A percentile compares a stretch with the other conserved stretches of the same genome.
Evolutionary conservation across 2,888 invertebrate species (phyloP).

Genomic region (Hesperia comma): DNA sequence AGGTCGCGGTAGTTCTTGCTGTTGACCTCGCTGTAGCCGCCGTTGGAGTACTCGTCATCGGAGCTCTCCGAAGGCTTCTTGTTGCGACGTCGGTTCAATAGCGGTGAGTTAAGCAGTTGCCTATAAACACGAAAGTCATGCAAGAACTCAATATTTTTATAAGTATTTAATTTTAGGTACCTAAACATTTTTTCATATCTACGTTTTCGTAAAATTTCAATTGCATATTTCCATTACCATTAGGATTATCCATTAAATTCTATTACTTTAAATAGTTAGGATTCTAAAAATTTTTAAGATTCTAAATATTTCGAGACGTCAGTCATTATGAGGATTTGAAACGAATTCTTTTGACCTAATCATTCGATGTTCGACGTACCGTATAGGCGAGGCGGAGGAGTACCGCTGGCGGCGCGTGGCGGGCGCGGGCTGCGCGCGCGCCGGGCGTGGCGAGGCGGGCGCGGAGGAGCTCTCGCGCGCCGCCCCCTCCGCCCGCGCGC

Average conservation of each 20-base stretch:
- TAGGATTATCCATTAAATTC: no score
- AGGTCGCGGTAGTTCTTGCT: constrained; percentile 92
- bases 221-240: no score
- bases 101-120: constrained; percentile 92
- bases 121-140: constrained; percentile 55
- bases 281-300: no score
- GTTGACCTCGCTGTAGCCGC: constrained; percentile 80
- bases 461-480: constrained; percentile 71
- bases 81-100: constrained; percentile 90
- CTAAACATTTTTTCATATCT: no score
- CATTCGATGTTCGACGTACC: constrained; percentile 39
- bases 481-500: constrained; percentile 29
- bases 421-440: constrained; percentile 76
- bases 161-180: no score
- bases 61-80: constrained; percentile 92
- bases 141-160: no score
- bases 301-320: no score
- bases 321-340: no score
- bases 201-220: no score
- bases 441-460: constrained; percentile 85
- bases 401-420: constrained; percentile 89
- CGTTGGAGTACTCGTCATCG: constrained; percentile 87
- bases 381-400: constrained; percentile 90
- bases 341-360: no score
- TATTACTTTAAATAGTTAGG: no score